Percentiles rank a stretch among this genome's conserved stretches.
Conservation (phyloP, 2,113 vertebrate genomes). For the Pelecanus crispus region DNA sequence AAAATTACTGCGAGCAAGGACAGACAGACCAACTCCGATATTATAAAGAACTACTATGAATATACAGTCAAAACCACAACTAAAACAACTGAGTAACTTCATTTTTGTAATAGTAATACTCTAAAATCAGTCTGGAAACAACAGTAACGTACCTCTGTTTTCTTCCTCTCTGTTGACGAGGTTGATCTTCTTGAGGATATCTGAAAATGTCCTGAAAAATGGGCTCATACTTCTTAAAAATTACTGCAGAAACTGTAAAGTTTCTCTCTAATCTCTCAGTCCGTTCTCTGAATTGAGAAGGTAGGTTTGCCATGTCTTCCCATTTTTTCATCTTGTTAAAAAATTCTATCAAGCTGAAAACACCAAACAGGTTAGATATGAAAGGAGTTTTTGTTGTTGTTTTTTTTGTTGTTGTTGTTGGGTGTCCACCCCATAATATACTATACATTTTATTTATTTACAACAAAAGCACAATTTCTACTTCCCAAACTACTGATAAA, state of each 20-base stretch:
- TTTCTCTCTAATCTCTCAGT: slow-evolving; percentile 90
- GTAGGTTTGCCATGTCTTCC: slow-evolving; percentile 91
- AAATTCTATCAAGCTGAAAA: slow-evolving; percentile 89
- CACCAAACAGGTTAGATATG: not conserved
- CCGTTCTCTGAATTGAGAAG: slow-evolving; percentile 84
- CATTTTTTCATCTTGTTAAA: slow-evolving; percentile 98
- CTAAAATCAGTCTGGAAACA: not conserved
- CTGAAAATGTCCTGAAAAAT: slow-evolving; percentile 92
- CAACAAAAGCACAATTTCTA: not conserved
- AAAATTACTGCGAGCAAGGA: not conserved
- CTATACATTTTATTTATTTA: not conserved
- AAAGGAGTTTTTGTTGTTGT: not conserved
- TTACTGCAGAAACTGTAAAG: slow-evolving; percentile 91
- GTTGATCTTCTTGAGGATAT: slow-evolving; percentile 85
- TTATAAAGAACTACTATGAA: not conserved
- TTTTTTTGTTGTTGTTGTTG: not conserved
- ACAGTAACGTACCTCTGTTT: slow-evolving; percentile 83
- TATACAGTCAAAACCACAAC: not conserved
- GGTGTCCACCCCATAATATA: not conserved
- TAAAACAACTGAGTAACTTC: not conserved
- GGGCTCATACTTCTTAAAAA: slow-evolving; percentile 94
- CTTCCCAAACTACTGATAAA: not conserved
- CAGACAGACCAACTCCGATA: not conserved
- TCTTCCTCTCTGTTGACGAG: slow-evolving; percentile 85
- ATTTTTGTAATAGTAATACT: not conserved